Conservation (phyloP, 2,888 invertebrate genomes). For the Hedychridium roseum region DNA sequence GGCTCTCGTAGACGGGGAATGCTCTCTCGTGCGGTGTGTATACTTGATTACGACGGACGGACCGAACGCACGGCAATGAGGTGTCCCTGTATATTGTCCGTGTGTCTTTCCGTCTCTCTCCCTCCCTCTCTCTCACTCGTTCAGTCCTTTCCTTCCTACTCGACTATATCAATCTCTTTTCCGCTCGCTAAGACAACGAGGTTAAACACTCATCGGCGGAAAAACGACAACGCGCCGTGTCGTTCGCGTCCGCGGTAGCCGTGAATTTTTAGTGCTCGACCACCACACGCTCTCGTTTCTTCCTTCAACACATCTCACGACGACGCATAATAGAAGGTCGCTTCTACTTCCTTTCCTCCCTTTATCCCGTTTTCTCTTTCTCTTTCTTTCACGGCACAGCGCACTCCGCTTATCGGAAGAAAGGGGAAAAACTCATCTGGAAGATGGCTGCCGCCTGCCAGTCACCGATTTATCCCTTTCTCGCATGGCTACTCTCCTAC, state of each 20-base stretch:
- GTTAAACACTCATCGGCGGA: slow-evolving; percentile 21
- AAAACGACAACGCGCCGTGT: slow-evolving; percentile 17
- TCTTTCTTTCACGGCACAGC: slow-evolving; percentile 34
- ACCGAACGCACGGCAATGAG: slow-evolving; percentile 28
- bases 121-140: slow-evolving; percentile 7
- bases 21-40: too few relatives aligned
- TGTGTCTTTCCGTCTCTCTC: slow-evolving; percentile 14
- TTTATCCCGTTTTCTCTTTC: slow-evolving; percentile 10
- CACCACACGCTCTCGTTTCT: slow-evolving; percentile 18
- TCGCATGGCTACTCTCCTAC: slow-evolving; percentile 37
- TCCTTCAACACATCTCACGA: slow-evolving; percentile 28
- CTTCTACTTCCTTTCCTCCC: background rate
- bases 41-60: slow-evolving; percentile 30
- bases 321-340: slow-evolving; percentile 25
- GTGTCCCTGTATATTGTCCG: slow-evolving; percentile 26
- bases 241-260: slow-evolving; percentile 12
- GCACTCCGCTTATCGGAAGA: slow-evolving; percentile 44
- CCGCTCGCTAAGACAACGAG: slow-evolving; percentile 15
- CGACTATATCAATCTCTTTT: slow-evolving; percentile 20
- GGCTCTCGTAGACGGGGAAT: slow-evolving; percentile 18
- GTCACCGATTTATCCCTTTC: slow-evolving; percentile 54
- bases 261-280: slow-evolving; percentile 24
- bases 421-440: slow-evolving; percentile 66
- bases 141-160: slow-evolving; percentile 16
- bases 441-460: slow-evolving; percentile 69